A percentile compares a stretch with the other conserved stretches of the same genome.
Evolutionary conservation across 1,140 invertebrate genomes (phyloP).

Genomic region (Propsilocerus akamusi): DNA sequence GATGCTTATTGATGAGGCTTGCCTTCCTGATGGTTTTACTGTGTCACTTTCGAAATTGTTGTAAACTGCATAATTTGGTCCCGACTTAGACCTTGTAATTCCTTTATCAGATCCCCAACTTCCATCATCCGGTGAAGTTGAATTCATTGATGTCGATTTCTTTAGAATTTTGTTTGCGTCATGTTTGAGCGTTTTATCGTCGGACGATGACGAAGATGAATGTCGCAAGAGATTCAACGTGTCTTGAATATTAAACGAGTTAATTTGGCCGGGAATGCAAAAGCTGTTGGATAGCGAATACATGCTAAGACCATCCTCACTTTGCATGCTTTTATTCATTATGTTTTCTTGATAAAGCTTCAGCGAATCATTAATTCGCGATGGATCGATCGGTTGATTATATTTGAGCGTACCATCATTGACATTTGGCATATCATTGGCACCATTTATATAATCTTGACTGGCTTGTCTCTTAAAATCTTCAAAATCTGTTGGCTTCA

Average conservation of each 20-base stretch:
- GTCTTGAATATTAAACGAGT: constrained; percentile 20
- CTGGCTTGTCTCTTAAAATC: constrained; percentile 23
- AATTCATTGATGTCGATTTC: constrained; percentile 24
- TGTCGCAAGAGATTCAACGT: constrained; percentile 14
- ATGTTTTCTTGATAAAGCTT: constrained; percentile 24
- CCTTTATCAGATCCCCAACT: constrained; percentile 26
- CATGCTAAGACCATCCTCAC: constrained; percentile 19
- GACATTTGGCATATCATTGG: constrained; percentile 20
- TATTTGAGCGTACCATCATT: constrained; percentile 24
- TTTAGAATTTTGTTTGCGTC: constrained; percentile 17
- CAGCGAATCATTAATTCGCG: constrained; percentile 25
- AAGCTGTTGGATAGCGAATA: not conserved
- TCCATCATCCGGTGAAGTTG: constrained; percentile 25
- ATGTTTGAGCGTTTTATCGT: constrained; percentile 9
- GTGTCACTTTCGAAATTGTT: constrained; percentile 15
- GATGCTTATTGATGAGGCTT: constrained; percentile 19
- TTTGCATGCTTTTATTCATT: constrained; percentile 24
- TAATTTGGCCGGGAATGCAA: constrained; percentile 10
- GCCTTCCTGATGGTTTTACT: constrained; percentile 15
- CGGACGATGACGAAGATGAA: constrained; percentile 10
- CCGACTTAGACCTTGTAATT: constrained; percentile 43
- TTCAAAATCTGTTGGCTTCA: constrained; percentile 23
- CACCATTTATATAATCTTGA: constrained; percentile 20
- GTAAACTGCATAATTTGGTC: constrained; percentile 43
- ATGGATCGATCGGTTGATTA: constrained; percentile 28